Conservation (phyloP, 2,113 vertebrate species). For the Tachysurus fulvidraco region DNA sequence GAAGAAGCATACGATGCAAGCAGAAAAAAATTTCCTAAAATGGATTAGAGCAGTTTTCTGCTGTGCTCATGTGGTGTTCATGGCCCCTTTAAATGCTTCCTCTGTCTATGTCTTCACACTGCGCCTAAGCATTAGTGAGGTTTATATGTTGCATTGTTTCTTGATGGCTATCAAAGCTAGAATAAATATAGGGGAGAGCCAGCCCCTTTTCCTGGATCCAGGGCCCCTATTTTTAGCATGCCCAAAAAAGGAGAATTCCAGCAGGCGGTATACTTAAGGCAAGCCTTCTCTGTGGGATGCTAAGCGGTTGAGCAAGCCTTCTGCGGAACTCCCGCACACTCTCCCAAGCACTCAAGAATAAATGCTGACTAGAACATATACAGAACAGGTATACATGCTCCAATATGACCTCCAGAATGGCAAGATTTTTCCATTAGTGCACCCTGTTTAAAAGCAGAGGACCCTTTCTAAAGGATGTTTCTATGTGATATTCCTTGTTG, state of each 20-base stretch:
- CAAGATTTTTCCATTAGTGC: not conserved
- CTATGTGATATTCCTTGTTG: not conserved
- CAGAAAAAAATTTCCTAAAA: slow-evolving; percentile 14
- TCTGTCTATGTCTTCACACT: slow-evolving; percentile 24
- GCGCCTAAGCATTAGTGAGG: slow-evolving; percentile 38
- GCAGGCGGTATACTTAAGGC: slow-evolving; percentile 60
- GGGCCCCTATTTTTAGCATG: slow-evolving; percentile 81
- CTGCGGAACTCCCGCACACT: slow-evolving; percentile 27
- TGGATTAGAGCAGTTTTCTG: not conserved
- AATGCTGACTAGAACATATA: slow-evolving; percentile 14
- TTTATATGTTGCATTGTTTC: slow-evolving; percentile 60
- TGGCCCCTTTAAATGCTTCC: slow-evolving; percentile 12
- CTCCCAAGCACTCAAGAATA: slow-evolving; percentile 20
- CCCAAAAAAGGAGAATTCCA: slow-evolving; percentile 84
- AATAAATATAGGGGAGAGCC: slow-evolving; percentile 57
- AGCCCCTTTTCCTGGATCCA: slow-evolving; percentile 64
- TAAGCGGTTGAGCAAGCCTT: slow-evolving; percentile 43
- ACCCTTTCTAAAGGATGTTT: slow-evolving; percentile 1
- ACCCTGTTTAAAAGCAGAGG: not conserved
- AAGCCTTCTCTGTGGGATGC: slow-evolving; percentile 58
- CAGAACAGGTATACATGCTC: not conserved
- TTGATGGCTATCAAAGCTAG: slow-evolving; percentile 56
- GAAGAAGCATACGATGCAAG: not conserved
- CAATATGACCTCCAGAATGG: not conserved
- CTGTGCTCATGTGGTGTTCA: slow-evolving; percentile 13